Percentiles rank a stretch among this genome's conserved stretches.
These are phyloP conservation scores for Cryptocephalus moraei DNA, from an alignment of 2,888 invertebrate species.

Conservation along the genomic window DNA sequence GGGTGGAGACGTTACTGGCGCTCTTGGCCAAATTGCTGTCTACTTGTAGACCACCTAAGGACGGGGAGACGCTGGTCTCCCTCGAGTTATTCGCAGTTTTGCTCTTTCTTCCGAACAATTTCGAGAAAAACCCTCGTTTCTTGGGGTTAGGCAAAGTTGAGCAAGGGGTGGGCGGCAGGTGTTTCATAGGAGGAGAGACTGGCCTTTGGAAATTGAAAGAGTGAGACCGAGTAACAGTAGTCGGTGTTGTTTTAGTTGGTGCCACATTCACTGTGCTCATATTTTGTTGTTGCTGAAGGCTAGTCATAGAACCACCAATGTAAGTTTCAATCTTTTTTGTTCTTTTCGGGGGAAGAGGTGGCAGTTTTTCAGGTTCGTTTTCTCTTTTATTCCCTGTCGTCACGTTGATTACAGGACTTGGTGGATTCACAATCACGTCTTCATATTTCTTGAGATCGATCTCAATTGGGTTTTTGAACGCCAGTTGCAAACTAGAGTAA, in stretches of 20 bases:
- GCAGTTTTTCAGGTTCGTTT: conserved; percentile 44
- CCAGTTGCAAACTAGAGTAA: conserved; percentile 75
- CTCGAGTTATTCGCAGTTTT: conserved; percentile 34
- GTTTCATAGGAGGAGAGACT: conserved; percentile 26
- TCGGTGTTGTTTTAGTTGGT: not conserved
- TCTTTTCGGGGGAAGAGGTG: conserved; percentile 74
- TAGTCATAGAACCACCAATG: conserved; percentile 27
- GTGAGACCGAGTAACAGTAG: conserved; percentile 25
- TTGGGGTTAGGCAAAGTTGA: conserved; percentile 44
- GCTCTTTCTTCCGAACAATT: conserved; percentile 50
- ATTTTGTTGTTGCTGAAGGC: conserved; percentile 18
- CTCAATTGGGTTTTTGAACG: conserved; percentile 71
- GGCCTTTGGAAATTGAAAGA: conserved; percentile 29
- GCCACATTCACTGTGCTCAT: conserved; percentile 9
- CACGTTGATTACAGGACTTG: conserved; percentile 41
- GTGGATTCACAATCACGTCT: conserved; percentile 33
- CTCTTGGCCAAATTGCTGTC: conserved; percentile 24
- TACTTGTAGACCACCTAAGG: conserved; percentile 13
- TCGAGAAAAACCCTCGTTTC: conserved; percentile 53
- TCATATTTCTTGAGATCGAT: conserved; percentile 40
- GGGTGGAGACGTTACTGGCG: conserved; percentile 32
- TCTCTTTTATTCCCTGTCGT: conserved; percentile 36
- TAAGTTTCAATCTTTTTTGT: conserved; percentile 45
- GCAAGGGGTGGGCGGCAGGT: conserved; percentile 38
- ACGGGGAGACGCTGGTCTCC: conserved; percentile 23